Evolutionary conservation across 2,888 invertebrate genomes (phyloP), one percentile per base, ranked within the genome.

Genomic region (Chirona hameri): DNA sequence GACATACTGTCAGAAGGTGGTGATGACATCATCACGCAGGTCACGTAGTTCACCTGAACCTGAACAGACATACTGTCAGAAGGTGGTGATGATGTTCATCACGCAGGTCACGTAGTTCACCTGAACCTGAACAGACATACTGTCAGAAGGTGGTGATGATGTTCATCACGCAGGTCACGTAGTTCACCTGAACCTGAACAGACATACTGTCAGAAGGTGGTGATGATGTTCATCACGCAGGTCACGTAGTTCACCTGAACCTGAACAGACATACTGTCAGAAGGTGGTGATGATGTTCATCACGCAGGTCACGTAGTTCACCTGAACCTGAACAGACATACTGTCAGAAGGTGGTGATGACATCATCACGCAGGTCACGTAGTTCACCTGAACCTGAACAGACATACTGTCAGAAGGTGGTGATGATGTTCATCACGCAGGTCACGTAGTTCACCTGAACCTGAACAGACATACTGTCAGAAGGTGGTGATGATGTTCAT

Each of bases 231-330:
- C 92, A 97, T 95, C 21, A 98, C 92, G 65, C 95, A 95, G 81
- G 84, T 94, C 7, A 98, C 96, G 88, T 98, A 98, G 88, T 93
- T 85, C 84, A 82, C 83, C 83, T 76, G 83, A 48, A 48, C 79
- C 48, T 79, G 48, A 24, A 18, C 39, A 39, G 39, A 39, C 39
- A 39, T 2, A 39, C 39, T 39, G 39, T 39, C 39, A 98, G 91
- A 98, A 98, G 0, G 96, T 97, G 85, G 94, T 93, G 85, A 98
- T 94, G 82, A 98, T 94, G 87, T 93, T 96, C 92, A 97, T 95
- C 21, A 98, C 92, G 65, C 95, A 95, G 81, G 84, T 94, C 7
- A 98, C 96, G 88, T 98, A 98, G 88, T 93, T 85, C 84, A 82
- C 83, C 83, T 76, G 83, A 48, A 48, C 79, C 48, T 79, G 48